Percentiles rank a stretch among this genome's conserved stretches.
These are phyloP conservation scores for Pararge aegeria DNA, from an alignment of 1,140 invertebrate species.

Conservation along the genomic window DNA sequence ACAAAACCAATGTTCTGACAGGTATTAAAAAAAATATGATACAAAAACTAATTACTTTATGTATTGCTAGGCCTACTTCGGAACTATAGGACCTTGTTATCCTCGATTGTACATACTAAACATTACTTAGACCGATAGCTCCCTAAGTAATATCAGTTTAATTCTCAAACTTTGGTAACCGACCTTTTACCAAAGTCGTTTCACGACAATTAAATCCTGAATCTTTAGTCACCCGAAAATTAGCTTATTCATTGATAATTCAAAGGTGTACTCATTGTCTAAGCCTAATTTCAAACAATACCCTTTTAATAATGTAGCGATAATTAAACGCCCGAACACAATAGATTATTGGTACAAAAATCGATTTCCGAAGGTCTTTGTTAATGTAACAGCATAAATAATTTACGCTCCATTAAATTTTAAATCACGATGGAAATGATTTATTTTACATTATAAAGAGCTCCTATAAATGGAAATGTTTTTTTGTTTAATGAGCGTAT, in stretches of 20 bases:
- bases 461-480: neutral
- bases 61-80: too few relatives aligned
- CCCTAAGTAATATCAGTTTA: neutral
- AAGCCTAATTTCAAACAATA: conserved; percentile 9
- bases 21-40: too few relatives aligned
- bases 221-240: neutral
- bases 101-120: too few relatives aligned
- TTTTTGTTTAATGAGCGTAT: neutral
- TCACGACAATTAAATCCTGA: neutral
- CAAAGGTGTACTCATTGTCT: neutral
- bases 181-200: neutral
- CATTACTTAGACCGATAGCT: too few relatives aligned
- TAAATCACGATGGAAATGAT: conserved; percentile 23
- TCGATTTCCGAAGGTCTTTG: conserved; percentile 22
- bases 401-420: conserved; percentile 24
- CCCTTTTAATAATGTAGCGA: conserved; percentile 14
- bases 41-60: too few relatives aligned
- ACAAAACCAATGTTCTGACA: too few relatives aligned
- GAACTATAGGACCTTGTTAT: too few relatives aligned
- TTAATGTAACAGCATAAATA: conserved; percentile 24
- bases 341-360: conserved; percentile 20
- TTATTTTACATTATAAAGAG: conserved; percentile 11
- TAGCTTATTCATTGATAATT: neutral
- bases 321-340: conserved; percentile 14
- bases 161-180: neutral